Conservation (phyloP, 2,113 vertebrate species). For the Benitochromis conjunctus region DNA sequence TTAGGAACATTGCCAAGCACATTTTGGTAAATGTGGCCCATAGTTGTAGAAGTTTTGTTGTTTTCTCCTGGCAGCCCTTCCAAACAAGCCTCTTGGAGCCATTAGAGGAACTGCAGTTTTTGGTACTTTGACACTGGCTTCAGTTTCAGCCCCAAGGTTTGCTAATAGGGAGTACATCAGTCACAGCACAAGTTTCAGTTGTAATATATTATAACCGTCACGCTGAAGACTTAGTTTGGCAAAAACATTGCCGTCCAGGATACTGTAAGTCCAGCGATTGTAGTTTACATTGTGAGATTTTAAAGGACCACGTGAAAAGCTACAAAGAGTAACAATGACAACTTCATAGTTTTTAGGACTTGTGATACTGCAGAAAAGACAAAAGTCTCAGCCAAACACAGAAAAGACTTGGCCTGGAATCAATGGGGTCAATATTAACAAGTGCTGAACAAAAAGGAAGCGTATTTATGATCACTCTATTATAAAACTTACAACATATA, state of each 20-base stretch:
- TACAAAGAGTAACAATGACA: neutral
- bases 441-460: neutral
- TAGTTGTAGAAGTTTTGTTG: neutral
- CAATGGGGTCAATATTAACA: neutral
- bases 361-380: neutral
- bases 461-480: neutral
- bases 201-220: neutral
- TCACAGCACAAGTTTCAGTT: neutral
- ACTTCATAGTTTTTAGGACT: neutral
- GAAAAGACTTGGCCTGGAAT: neutral
- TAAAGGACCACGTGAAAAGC: neutral
- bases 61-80: rapidly evolving
- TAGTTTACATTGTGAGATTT: neutral
- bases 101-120: neutral
- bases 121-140: neutral
- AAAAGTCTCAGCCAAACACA: neutral
- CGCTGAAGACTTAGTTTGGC: neutral
- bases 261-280: neutral
- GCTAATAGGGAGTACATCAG: neutral
- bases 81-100: neutral
- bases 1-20: neutral
- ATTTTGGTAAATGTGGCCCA: neutral
- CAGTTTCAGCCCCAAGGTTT: neutral
- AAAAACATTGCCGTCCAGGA: neutral
- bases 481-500: neutral